Conservation (phyloP, 2,888 invertebrate genomes). For the Sepiola atlantica region DNA sequence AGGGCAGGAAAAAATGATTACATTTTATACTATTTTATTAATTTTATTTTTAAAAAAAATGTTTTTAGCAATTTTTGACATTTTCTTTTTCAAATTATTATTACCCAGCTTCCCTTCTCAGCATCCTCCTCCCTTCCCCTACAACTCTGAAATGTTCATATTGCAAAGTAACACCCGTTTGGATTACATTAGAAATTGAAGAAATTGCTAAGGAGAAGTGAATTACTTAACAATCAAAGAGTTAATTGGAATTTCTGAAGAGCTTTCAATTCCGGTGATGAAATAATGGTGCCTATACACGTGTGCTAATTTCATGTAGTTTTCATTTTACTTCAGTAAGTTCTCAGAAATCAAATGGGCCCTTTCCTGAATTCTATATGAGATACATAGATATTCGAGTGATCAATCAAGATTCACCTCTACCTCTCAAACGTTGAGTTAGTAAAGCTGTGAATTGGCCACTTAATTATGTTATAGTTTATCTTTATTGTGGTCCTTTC, state of each 20-base stretch:
- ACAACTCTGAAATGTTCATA: neutral
- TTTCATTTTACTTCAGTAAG: too few species aligned
- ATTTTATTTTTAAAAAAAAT: neutral
- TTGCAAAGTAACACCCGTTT: neutral
- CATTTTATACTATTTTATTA: neutral
- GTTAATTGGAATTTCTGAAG: constrained; percentile 18
- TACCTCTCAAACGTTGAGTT: too few species aligned
- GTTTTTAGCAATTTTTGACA: too few species aligned
- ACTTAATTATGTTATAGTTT: too few species aligned
- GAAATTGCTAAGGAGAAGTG: neutral
- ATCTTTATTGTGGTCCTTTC: too few species aligned
- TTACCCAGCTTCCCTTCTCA: neutral
- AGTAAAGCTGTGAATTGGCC: too few species aligned
- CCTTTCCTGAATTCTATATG: too few species aligned
- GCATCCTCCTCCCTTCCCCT: neutral
- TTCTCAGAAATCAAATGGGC: too few species aligned
- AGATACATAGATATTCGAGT: too few species aligned
- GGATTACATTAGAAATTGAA: neutral
- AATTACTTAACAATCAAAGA: neutral
- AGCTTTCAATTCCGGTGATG: neutral
- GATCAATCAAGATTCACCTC: too few species aligned
- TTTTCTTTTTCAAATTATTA: neutral
- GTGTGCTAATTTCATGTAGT: neutral
- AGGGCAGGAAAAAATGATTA: neutral
- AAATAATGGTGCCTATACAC: neutral